These are phyloP conservation scores for Athrips mouffetella DNA, from an alignment of 2,888 invertebrate species.

Conservation along the genomic window DNA sequence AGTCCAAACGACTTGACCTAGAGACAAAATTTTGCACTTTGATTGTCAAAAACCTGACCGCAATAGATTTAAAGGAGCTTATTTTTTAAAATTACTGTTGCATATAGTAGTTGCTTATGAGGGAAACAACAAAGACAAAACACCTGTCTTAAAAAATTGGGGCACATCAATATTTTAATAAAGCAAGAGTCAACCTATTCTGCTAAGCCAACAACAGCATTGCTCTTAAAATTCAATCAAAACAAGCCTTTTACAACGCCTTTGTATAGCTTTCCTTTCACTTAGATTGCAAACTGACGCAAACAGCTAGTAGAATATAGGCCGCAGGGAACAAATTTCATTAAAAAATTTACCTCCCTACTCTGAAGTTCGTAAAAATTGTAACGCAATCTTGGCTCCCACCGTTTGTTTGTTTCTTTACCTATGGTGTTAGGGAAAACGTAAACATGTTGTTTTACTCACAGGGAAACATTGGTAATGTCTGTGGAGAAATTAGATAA, in stretches of 20 bases:
- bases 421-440: not conserved
- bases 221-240: not conserved
- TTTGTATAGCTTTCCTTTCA: not conserved
- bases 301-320: not conserved
- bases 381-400: constrained; percentile 23
- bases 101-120: no score
- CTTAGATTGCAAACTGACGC: not conserved
- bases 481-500: not conserved
- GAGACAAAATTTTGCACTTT: no score
- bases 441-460: not conserved
- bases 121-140: not conserved
- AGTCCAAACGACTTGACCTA: no score
- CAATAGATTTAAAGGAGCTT: no score
- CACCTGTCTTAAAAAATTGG: constrained; percentile 25
- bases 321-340: constrained; percentile 27
- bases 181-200: constrained; percentile 15
- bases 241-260: not conserved
- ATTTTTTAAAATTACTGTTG: no score
- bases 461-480: not conserved
- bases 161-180: constrained; percentile 40
- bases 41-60: no score
- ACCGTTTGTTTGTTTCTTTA: constrained; percentile 10
- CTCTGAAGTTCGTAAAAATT: constrained; percentile 24
- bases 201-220: not conserved
- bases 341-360: constrained; percentile 29